A percentile compares a stretch with the other conserved stretches of the same genome.
phyloP scores from a whole-genome alignment of 1,140 invertebrate species.

The Battus philenor region DNA sequence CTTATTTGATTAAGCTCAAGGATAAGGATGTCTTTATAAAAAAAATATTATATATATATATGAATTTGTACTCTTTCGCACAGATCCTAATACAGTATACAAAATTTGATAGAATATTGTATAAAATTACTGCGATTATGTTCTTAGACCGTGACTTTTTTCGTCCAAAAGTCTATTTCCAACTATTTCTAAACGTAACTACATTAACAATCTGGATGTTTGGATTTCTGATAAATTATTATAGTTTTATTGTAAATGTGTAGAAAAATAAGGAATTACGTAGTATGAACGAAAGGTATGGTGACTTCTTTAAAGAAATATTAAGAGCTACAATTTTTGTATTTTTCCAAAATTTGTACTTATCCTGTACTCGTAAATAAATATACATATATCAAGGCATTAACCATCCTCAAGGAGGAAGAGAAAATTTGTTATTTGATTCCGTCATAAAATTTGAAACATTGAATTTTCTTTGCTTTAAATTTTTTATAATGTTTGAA shows the following conservation, averaged over 20 bases:
- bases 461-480: not conserved
- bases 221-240: not conserved
- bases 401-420: slow-evolving; percentile 1
- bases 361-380: not conserved
- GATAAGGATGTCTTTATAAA: no score
- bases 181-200: no score
- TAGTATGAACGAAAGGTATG: slow-evolving; percentile 1
- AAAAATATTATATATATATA: no score
- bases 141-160: no score
- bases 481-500: not conserved
- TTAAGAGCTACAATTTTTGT: slow-evolving; percentile 10
- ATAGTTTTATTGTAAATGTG: slow-evolving; percentile 12
- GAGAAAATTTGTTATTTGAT: slow-evolving; percentile 2
- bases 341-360: slow-evolving; percentile 14
- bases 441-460: not conserved
- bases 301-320: slow-evolving; percentile 6
- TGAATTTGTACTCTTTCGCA: no score
- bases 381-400: slow-evolving; percentile 1
- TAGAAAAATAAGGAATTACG: slow-evolving; percentile 9
- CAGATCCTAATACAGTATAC: no score
- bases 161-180: no score
- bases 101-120: no score
- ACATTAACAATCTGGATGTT: no score
- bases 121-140: no score
- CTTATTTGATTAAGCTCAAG: slow-evolving; percentile 58